These are phyloP conservation scores for Aurelia sp. DNA, from an alignment of 30 jellyfish, hydroid and myxozoan species.

Conservation along the genomic window DNA sequence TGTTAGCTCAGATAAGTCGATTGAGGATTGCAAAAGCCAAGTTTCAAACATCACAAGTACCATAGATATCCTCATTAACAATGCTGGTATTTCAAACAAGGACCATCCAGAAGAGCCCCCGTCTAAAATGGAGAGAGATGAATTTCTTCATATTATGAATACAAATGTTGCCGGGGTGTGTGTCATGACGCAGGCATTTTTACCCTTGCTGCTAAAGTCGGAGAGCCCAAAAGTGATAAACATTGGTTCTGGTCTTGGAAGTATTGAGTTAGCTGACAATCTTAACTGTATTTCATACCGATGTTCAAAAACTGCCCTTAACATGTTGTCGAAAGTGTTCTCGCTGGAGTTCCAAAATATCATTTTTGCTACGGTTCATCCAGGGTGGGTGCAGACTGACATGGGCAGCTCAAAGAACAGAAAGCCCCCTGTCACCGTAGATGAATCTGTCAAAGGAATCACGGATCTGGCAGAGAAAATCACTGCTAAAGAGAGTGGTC, in stretches of 20 bases:
- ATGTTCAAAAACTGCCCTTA: constrained; percentile 13
- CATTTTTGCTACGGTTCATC: not conserved
- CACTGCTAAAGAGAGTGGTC: not conserved
- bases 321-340: constrained; percentile 13
- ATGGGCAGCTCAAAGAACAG: not conserved
- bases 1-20: constrained; percentile 8
- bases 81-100: constrained; percentile 8
- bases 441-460: constrained; percentile 8
- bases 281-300: not conserved
- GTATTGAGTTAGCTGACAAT: not conserved
- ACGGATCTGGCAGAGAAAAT: not conserved
- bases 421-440: not conserved
- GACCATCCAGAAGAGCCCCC: constrained; percentile 26
- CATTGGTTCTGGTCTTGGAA: constrained; percentile 11
- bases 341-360: not conserved
- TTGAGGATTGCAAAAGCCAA: not conserved
- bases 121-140: constrained; percentile 18
- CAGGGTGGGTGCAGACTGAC: constrained; percentile 32
- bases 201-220: constrained; percentile 1
- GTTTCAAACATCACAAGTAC: too few relatives aligned
- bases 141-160: constrained; percentile 9
- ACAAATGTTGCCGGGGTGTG: constrained; percentile 14
- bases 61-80: not conserved
- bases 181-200: constrained; percentile 2
- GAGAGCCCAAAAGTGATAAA: constrained; percentile 6